Percentiles rank a stretch among this genome's conserved stretches.
phyloP scores from a whole-genome alignment of 2,888 invertebrate genomes.

The Aphidius colemani region DNA sequence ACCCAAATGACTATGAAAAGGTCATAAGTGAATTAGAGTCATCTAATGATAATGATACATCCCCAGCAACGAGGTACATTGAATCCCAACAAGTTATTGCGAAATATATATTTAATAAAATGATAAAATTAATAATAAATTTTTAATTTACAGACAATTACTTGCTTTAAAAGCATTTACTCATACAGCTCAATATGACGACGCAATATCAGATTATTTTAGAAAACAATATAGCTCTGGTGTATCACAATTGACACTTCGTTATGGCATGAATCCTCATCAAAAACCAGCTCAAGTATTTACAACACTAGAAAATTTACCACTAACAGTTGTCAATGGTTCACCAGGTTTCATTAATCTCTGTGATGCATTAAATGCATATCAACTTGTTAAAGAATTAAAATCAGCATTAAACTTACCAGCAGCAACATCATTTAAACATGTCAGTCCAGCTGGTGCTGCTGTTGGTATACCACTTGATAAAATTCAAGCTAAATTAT shows the following conservation, averaged over 20 bases:
- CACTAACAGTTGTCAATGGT: conserved; percentile 88
- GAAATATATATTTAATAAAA: no score
- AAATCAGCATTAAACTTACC: conserved; percentile 79
- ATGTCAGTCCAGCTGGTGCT: conserved; percentile 97
- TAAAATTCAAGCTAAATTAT: conserved; percentile 79
- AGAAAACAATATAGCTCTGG: conserved; percentile 84
- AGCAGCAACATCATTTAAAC: conserved; percentile 96
- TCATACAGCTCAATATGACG: conserved; percentile 93
- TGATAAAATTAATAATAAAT: neutral
- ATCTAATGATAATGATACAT: conserved; percentile 71
- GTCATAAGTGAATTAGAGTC: conserved; percentile 75
- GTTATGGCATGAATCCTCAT: conserved; percentile 98
- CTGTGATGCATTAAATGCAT: conserved; percentile 95
- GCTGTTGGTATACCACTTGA: conserved; percentile 85
- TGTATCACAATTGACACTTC: conserved; percentile 78
- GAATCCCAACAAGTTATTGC: neutral
- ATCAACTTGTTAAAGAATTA: conserved; percentile 93
- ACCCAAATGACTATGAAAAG: conserved; percentile 83
- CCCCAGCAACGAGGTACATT: conserved; percentile 70
- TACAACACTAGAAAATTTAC: conserved; percentile 78
- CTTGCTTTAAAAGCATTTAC: conserved; percentile 93
- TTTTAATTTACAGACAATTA: conserved; percentile 68
- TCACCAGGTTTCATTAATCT: conserved; percentile 97
- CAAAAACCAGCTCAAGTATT: conserved; percentile 95
- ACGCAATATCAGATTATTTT: conserved; percentile 93